Evolutionary conservation across 2,113 vertebrate species (phyloP), one percentile per base, ranked within the genome.

Genomic region (Baryphthengus martii): DNA sequence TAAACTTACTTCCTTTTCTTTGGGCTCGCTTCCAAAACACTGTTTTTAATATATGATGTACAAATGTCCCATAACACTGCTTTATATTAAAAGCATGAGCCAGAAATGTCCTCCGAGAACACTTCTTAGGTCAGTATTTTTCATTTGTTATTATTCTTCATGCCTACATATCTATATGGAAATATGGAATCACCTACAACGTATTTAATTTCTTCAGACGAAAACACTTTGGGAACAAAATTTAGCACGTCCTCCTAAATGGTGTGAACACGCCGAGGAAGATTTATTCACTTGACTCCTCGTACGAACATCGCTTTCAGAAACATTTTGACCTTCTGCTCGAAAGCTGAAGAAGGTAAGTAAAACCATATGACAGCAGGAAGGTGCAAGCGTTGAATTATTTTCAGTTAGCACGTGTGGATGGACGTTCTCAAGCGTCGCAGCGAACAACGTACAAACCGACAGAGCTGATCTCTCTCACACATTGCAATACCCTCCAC

Each of bases 1-100:
- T 97, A 96, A 96, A 96, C 87, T 87, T 88, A 96, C 95, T 97
- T 96, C 96, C 95, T 96, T 87, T 97, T 70, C 93, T 92, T 95
- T 75, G 74, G 94, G 97, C 92, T 89, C 66, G 33, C 63, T 84
- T 95, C 95, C 96, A 97, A 92, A 96, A 40, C 89, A 37, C 93
- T 97, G 97, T 10, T 96, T 97, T 97, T 96, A 97, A 97, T 97
- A 97, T 93, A 58, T 75, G 61, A 81, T 85, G 91, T 88, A 94
- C 91, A 95, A 95, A 95, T 55, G 88, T 92, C 95, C 93, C 89
- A 73, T 75, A 97, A 91, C 75, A 26, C 88, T 86, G 93, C 94
- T 92, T 90, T 95, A 88, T 84, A 96, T 94, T 95, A 86, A 96
- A 95, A 92, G 82, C 82, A 52, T 86, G 80, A 95, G 95, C 94